Evolutionary conservation across 2,888 invertebrate species (phyloP).

Genomic region (Noctuana brunneofusca): DNA sequence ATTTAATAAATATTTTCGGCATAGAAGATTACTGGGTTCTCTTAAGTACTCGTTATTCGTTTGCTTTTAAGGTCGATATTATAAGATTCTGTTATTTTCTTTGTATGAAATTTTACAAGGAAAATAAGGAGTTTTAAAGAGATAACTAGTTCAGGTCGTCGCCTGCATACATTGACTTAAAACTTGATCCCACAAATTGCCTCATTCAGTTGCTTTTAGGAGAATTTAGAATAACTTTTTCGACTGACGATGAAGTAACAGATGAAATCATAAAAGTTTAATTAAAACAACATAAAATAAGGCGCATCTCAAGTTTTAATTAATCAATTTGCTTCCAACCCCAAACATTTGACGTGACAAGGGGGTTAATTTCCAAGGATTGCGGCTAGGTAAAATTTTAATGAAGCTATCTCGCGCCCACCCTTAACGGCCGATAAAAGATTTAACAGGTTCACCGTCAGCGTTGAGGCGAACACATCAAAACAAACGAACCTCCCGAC

Average conservation of each 20-base stretch:
- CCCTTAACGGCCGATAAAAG: conserved; percentile 59
- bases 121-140: not conserved
- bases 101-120: not conserved
- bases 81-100: not conserved
- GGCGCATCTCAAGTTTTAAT: conserved; percentile 19
- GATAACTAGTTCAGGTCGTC: too few species aligned
- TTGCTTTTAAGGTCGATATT: not conserved
- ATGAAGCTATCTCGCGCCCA: conserved; percentile 48
- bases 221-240: too few species aligned
- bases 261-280: not conserved
- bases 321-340: conserved; percentile 25
- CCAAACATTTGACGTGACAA: conserved; percentile 33
- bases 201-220: too few species aligned
- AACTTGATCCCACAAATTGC: too few species aligned
- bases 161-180: too few species aligned
- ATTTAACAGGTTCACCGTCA: conserved; percentile 55
- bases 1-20: conserved; percentile 23
- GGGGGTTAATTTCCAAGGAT: conserved; percentile 46
- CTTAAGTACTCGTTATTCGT: conserved; percentile 2
- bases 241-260: not conserved
- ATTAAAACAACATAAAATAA: conserved; percentile 15
- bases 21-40: conserved; percentile 6
- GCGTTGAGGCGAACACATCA: conserved; percentile 50
- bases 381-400: conserved; percentile 52
- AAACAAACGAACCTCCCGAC: conserved; percentile 53